phyloP scores from a whole-genome alignment of 1,140 invertebrate species.

The Trachelipus rathkii region DNA sequence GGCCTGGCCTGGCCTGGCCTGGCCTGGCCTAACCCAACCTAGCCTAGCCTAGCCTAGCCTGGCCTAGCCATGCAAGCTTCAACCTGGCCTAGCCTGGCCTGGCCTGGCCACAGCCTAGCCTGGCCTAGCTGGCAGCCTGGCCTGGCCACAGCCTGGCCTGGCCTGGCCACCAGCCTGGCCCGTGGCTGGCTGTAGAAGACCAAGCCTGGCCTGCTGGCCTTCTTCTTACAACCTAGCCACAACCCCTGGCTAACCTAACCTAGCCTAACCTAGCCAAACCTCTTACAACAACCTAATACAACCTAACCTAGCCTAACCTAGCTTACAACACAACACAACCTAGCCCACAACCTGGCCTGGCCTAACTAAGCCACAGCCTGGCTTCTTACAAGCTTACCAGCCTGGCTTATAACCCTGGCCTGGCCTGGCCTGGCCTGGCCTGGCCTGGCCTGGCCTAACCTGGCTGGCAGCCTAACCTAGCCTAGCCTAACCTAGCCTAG shows the following conservation, averaged over 20 bases:
- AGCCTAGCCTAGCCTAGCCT: conserved; percentile 22
- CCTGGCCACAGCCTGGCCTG: conserved; percentile 3
- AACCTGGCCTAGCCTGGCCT: conserved; percentile 21
- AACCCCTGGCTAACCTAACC: conserved; percentile 13
- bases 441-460: too few species aligned
- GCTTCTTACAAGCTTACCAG: too few species aligned
- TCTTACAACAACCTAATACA: neutral
- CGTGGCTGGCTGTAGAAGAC: conserved; percentile 37
- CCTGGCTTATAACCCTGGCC: conserved; percentile 9
- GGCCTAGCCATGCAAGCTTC: neutral
- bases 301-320: too few species aligned
- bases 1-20: conserved; percentile 20
- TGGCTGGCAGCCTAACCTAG: conserved; percentile 22
- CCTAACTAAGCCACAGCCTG: conserved; percentile 17
- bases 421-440: too few species aligned
- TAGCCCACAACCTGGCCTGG: conserved; percentile 13
- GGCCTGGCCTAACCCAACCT: conserved; percentile 18
- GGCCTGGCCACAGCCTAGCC: too few species aligned
- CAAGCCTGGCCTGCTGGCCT: conserved; percentile 18
- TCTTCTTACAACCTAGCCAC: conserved; percentile 1
- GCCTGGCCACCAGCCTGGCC: neutral
- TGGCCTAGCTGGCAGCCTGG: conserved; percentile 9
- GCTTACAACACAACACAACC: neutral
- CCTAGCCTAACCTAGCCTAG: conserved; percentile 22
- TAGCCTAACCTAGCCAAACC: conserved; percentile 1